Conservation (phyloP, 2,797 vertebrate genomes). For the Petrocephalus schoutedeni region DNA sequence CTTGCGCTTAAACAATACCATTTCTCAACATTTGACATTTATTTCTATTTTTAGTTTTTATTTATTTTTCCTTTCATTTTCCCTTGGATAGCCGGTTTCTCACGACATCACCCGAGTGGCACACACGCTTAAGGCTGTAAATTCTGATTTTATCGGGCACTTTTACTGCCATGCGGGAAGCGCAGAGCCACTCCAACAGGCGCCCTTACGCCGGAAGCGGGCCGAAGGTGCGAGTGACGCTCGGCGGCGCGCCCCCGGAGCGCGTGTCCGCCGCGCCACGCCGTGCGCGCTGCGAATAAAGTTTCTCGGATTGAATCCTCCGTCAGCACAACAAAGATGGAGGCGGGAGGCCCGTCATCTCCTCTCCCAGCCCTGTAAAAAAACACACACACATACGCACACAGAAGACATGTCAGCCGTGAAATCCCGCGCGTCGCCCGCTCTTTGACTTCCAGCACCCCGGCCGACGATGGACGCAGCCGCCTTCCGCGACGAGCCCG, state of each 20-base stretch:
- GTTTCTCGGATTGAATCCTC: conserved; percentile 39
- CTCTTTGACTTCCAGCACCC: neutral
- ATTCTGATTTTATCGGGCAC: neutral
- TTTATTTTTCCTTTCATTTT: neutral
- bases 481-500: conserved; percentile 54
- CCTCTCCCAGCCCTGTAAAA: neutral
- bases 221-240: neutral
- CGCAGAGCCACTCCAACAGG: neutral
- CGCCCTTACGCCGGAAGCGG: neutral
- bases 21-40: neutral
- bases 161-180: too few relatives aligned
- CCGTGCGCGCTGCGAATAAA: conserved; percentile 47
- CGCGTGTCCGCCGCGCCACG: neutral
- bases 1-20: neutral
- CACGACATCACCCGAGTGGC: neutral
- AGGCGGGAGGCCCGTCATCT: conserved; percentile 24
- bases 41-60: neutral
- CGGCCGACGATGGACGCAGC: conserved; percentile 53
- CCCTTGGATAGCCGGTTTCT: neutral
- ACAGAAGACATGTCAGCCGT: neutral
- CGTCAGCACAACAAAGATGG: conserved; percentile 66
- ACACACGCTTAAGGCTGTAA: neutral
- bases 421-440: neutral
- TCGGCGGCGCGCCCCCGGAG: neutral
- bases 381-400: neutral